Base-by-base conservation (phyloP, 2,797 vertebrate genomes). In the Calcarius lapponicus region DNA sequence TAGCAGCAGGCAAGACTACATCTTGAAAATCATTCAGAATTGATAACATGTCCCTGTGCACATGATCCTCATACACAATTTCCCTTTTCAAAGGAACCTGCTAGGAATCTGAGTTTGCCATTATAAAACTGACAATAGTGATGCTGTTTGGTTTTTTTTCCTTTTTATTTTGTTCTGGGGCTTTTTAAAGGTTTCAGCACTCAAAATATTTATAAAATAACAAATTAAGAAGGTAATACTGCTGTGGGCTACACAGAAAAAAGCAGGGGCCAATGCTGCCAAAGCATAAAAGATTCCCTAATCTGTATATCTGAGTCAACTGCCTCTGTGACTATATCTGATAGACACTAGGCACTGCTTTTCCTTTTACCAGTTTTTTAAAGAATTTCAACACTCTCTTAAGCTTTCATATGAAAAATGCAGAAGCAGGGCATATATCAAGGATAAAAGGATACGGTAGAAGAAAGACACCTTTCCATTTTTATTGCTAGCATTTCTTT, bases 401-500 rank as follows among this genome's bases (percentile, higher is more conserved):
- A 92, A 94, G 87, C 91, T 91, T 96, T 96, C 87, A 66, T 73
- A 84, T 82, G 87, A 93, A 92, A 95, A 95, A 89, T 7, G 13
- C 82, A 95, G 93, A 95, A 95, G 47, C 40, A 57, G 66, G 78
- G 86, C 72, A 69, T 94, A 73, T 93, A 95, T 96, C 94, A 97
- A 93, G 90, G 91, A 97, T 84, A 90, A 95, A 97, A 96, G 57
- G 28, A 70, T 80, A 56, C 31, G 25, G 85, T 65, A 14, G 32
- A 86, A 93, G 93, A 93, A 96, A 93, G 96, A 85, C 47, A 90
- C 80, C 73, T 78, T 96, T 90, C 79, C 66, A 38, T 93, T 96
- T 97, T 95, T 92, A 80, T 91, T 89, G 76, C 73, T 81, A 38
- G 38, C 54, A 65, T 88, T 96, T 76, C 21, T 81, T 93, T 91